Evolutionary conservation across 2,888 invertebrate genomes (phyloP).

Genomic region (Limenitis camilla): DNA sequence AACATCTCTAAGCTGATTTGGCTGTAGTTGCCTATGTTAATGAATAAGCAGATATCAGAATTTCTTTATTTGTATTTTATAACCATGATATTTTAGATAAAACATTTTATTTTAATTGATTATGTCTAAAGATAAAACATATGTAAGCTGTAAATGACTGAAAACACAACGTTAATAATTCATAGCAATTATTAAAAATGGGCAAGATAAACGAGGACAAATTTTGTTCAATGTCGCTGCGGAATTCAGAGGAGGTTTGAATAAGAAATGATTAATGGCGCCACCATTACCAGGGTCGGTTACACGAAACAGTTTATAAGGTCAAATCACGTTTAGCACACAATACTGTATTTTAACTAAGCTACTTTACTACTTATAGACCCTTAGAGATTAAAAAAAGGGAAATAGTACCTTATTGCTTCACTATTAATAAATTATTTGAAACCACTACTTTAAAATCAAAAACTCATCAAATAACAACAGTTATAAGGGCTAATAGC

Average conservation of each 20-base stretch:
- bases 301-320: slow-evolving; percentile 44
- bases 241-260: slow-evolving; percentile 30
- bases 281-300: slow-evolving; percentile 41
- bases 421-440: no score
- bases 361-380: background rate
- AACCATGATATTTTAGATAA: no score
- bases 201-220: slow-evolving; percentile 40
- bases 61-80: no score
- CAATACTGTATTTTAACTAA: background rate
- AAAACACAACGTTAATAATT: slow-evolving; percentile 11
- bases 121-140: background rate
- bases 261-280: slow-evolving; percentile 52
- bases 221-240: slow-evolving; percentile 34
- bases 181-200: slow-evolving; percentile 29
- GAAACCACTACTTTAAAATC: no score
- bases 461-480: no score
- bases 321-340: background rate
- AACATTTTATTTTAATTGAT: no score
- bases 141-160: background rate
- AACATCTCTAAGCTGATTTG: no score
- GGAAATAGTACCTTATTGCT: background rate
- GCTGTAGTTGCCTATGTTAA: no score
- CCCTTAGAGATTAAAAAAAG: background rate
- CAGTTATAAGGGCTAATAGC: no score
- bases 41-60: no score